Base-by-base conservation (phyloP, 2,113 vertebrate species). In the Edolisoma coerulescens region DNA sequence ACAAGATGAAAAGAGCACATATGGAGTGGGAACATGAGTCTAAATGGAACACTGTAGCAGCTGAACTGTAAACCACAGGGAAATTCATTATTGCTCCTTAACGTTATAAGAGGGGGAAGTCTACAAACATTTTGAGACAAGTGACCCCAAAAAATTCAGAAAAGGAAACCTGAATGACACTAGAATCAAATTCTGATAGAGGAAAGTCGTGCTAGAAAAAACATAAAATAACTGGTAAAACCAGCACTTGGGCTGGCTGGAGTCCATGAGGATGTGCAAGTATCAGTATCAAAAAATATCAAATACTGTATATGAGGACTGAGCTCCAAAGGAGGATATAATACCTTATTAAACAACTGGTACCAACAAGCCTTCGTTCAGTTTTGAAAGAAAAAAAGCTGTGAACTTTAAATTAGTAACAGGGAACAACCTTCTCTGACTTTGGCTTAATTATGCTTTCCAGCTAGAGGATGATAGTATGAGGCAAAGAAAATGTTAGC, bases 21-120 rank as follows among this genome's bases (percentile, higher is more conserved):
- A 11, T 0, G 6, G 54, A 74, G 12, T 13, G 23, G 12, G 18
- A 84, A 30, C 11, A 1, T 0, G 18, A 37, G 5, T 32, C 35
- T 65, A 23, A 65, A 68, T 7, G 24, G 61, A 89, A 42, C 26
- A 61, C 9, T 6, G 28, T 6, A 28, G 32, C 22, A 65, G 45
- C 42, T 89, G 24, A 76, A 26, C 14, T 26, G 17, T 44, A 77
- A 81, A 63, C n/a, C 49, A 54, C 0, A 0, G 49, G 26, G 59
- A 77, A 50, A 17, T 47, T 71, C 24, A 84, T 77, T 84, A 41
- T 27, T 68, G 16, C 13, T 49, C 30, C 39, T 6, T 10, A 47
- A 39, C 10, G 42, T 15, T 59, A 1, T 28, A 64, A 53, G 21
- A 23, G 16, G 5, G 11, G 9, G 3, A 61, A 54, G 10, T 53